Conservation (phyloP, 2,888 invertebrate species). For the Synergus gifuensis region DNA sequence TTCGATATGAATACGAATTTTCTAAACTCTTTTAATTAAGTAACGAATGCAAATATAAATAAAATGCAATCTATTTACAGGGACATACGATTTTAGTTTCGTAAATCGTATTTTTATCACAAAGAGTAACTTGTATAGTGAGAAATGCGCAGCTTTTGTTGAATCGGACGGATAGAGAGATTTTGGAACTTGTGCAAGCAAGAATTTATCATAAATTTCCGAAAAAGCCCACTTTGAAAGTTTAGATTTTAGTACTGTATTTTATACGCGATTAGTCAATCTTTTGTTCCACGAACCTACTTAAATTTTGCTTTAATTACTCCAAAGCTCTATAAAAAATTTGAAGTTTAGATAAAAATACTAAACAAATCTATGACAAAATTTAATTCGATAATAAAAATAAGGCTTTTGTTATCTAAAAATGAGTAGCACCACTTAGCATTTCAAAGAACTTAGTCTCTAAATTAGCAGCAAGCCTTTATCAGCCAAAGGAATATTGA, state of each 20-base stretch:
- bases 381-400: background rate
- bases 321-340: background rate
- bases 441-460: background rate
- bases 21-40: background rate
- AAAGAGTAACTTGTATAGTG: slow-evolving; percentile 2
- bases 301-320: background rate
- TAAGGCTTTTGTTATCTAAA: background rate
- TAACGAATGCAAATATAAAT: slow-evolving; percentile 16
- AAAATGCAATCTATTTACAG: background rate
- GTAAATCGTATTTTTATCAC: slow-evolving; percentile 11
- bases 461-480: background rate
- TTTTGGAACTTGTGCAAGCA: slow-evolving; percentile 19
- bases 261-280: background rate
- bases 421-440: background rate
- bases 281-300: slow-evolving; percentile 11
- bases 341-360: too few relatives aligned
- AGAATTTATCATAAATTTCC: background rate
- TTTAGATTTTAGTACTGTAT: background rate
- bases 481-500: background rate
- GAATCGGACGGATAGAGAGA: slow-evolving; percentile 31
- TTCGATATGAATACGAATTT: background rate
- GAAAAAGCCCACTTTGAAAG: background rate
- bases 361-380: background rate
- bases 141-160: slow-evolving; percentile 21
- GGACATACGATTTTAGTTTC: background rate